Conservation (phyloP, 2,113 vertebrate genomes). For the Myiagra hebetior region DNA sequence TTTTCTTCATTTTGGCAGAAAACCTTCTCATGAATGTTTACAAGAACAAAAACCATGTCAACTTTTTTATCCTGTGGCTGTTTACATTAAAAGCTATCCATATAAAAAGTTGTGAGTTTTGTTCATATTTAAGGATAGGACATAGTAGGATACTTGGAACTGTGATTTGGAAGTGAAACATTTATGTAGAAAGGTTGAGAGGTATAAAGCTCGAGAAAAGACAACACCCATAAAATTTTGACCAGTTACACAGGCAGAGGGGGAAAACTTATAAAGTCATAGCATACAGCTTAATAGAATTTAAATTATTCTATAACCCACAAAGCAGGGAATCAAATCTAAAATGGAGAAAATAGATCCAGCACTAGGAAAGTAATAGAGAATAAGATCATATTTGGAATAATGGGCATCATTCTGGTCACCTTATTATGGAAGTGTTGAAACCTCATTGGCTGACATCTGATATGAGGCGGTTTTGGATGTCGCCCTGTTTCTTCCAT, state of each 20-base stretch:
- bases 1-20: background rate
- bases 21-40: background rate
- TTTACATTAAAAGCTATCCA: background rate
- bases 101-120: background rate
- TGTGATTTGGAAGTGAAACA: background rate
- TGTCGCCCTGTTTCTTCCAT: slow-evolving; percentile 71
- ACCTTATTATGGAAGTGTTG: slow-evolving; percentile 57
- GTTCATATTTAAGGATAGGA: background rate
- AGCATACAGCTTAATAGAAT: slow-evolving; percentile 3
- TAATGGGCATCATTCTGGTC: slow-evolving; percentile 61
- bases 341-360: slow-evolving; percentile 37
- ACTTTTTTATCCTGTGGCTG: background rate
- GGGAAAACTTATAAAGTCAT: background rate
- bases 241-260: background rate
- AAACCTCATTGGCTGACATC: slow-evolving; percentile 61
- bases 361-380: background rate
- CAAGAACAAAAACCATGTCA: background rate
- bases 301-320: slow-evolving; percentile 20
- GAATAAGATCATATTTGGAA: slow-evolving; percentile 58
- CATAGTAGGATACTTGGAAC: background rate
- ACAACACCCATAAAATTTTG: background rate
- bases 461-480: slow-evolving; percentile 60
- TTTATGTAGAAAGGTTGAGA: background rate
- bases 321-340: slow-evolving; percentile 21
- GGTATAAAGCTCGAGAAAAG: background rate